These are phyloP conservation scores for Polydesmus complanatus DNA, from an alignment of 2,888 invertebrate genomes.

Conservation along the genomic window DNA sequence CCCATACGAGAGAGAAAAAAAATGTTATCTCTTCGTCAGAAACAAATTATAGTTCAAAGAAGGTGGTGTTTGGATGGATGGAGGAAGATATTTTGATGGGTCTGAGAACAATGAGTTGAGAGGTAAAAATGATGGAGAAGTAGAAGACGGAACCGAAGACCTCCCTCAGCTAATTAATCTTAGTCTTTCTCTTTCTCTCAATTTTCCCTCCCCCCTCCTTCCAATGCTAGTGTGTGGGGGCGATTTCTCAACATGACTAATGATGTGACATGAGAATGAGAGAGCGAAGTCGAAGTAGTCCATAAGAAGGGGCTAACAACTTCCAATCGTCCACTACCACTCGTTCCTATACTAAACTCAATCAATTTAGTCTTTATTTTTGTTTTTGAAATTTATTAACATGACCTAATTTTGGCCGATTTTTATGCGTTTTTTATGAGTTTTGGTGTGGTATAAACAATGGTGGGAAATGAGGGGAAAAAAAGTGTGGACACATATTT, in stretches of 20 bases:
- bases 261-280: constrained; percentile 5
- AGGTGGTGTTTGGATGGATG: neutral
- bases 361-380: too few species aligned
- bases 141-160: constrained; percentile 1
- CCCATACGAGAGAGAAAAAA: neutral
- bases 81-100: neutral
- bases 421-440: too few species aligned
- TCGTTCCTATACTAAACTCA: too few species aligned
- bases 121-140: neutral
- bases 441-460: too few species aligned
- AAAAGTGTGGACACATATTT: too few species aligned
- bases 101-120: neutral
- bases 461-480: too few species aligned
- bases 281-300: too few species aligned
- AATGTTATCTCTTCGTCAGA: neutral
- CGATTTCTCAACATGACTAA: constrained; percentile 10
- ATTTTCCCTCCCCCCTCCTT: neutral
- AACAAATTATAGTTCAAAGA: neutral
- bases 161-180: constrained; percentile 7
- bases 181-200: neutral
- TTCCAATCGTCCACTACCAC: too few species aligned
- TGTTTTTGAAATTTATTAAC: too few species aligned
- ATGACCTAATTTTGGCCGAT: too few species aligned
- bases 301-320: too few species aligned
- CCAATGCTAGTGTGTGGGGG: neutral